Conservation (phyloP, 2,797 vertebrate species). For the Cynodonichthys magdalenae region DNA sequence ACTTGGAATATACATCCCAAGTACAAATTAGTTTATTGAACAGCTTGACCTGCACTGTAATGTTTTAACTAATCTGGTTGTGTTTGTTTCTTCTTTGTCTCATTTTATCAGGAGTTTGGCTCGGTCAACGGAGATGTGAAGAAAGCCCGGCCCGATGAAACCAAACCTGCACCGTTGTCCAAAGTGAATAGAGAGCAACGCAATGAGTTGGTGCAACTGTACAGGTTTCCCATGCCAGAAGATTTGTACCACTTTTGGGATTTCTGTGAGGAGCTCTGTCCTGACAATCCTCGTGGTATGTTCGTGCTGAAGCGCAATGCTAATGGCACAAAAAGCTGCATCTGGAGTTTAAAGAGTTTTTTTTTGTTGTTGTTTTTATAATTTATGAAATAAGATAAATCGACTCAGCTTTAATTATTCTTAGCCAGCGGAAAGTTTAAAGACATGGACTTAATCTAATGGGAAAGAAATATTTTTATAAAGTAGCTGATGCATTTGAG, state of each 20-base stretch:
- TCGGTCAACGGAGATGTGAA: constrained; percentile 74
- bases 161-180: constrained; percentile 40
- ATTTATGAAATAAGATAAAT: too few species aligned
- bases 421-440: too few species aligned
- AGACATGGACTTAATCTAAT: too few species aligned
- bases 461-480: too few species aligned
- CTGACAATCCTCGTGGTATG: constrained; percentile 87
- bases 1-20: too few species aligned
- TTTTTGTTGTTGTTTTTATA: too few species aligned
- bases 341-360: too few species aligned
- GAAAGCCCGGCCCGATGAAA: constrained; percentile 71
- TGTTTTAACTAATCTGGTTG: background rate
- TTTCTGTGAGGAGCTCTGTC: constrained; percentile 87
- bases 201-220: constrained; percentile 85
- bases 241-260: constrained; percentile 96
- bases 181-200: constrained; percentile 66
- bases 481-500: too few species aligned
- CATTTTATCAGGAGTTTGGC: constrained; percentile 59
- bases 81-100: background rate
- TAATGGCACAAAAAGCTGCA: too few species aligned
- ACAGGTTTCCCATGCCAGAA: constrained; percentile 88
- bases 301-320: background rate
- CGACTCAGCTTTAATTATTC: too few species aligned
- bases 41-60: too few species aligned
- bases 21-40: too few species aligned